Percentiles rank a stretch among this genome's conserved stretches.
phyloP scores from a whole-genome alignment of 2,797 vertebrate species.

The Spinus olivaceus region DNA sequence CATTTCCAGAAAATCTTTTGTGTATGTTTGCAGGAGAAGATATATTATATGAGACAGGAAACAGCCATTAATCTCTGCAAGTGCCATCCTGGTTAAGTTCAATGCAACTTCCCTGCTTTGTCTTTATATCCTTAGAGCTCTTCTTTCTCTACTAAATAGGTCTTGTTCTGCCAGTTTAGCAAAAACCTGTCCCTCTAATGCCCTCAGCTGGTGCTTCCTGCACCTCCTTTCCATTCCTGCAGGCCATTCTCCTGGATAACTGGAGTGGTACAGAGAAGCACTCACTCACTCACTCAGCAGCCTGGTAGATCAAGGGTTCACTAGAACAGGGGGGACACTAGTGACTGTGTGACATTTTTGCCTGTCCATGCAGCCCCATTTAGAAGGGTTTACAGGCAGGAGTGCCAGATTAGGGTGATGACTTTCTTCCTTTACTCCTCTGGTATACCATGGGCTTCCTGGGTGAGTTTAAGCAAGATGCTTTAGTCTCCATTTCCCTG shows the following conservation, averaged over 20 bases:
- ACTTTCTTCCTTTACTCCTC: not conserved
- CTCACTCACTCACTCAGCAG: not conserved
- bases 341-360: not conserved
- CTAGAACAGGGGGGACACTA: not conserved
- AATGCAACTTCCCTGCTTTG: constrained; percentile 43
- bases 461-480: not conserved
- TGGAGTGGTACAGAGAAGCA: not conserved
- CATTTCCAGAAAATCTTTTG: not conserved
- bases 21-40: not conserved
- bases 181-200: constrained; percentile 19
- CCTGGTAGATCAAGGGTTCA: not conserved
- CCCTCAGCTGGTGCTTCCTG: not conserved
- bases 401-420: not conserved
- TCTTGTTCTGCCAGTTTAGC: not conserved
- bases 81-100: not conserved
- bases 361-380: not conserved
- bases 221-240: not conserved
- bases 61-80: constrained; percentile 2
- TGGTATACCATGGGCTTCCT: not conserved
- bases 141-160: not conserved
- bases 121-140: constrained; percentile 12
- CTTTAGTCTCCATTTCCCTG: not conserved
- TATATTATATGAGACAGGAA: not conserved
- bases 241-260: not conserved
- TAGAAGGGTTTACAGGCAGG: not conserved